Base-by-base conservation (phyloP, 2,888 invertebrate species). In the Xylota segnis region DNA sequence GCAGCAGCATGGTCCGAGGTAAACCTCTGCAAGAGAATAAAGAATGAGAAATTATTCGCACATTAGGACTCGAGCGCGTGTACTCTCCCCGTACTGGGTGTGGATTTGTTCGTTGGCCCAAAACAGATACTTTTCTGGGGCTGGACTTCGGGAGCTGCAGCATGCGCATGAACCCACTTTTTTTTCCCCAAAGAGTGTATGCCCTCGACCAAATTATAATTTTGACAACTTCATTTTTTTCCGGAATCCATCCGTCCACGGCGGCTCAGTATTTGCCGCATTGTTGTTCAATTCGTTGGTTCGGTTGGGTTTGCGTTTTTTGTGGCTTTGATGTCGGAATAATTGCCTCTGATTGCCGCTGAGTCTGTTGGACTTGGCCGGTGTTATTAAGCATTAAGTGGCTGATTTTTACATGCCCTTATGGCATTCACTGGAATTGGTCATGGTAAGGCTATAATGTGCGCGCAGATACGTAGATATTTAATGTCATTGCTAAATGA, bases 151-250 rank as follows among this genome's bases (percentile, higher is more conserved):
- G 82, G 59, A 83, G 82, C 82, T 61, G 56, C n/a, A 50, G 9
- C 52, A 9, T 12, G 65, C 27, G 23, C 71, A 34, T 65, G 83
- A 59, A 78, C 78, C 47, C 66, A 77, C 78, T 83, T 77, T 61
- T 78, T n/a, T n/a, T n/a, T n/a, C n/a, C n/a, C n/a, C 78, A 82
- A 45, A 23, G 23, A 43, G 37, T 68, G 34, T 66, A 16, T 32
- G 66, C 40, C 58, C 88, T n/a, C 89, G 89, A 89, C 89, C 90
- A 90, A 90, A 90, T 90, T 90, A 89, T 89, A 90, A 90, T 90
- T 90, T 89, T 90, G 90, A 90, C 90, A 90, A 90, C 90, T 90
- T 90, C 90, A 90, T 90, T 90, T 90, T n/a, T 89, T 90, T 89
- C 50, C 43, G 47, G 40, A 59, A 59, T 74, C 68, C 70, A 52